Evolutionary conservation across 1,140 invertebrate genomes (phyloP).

Genomic region (Leptinotarsa defecta): DNA sequence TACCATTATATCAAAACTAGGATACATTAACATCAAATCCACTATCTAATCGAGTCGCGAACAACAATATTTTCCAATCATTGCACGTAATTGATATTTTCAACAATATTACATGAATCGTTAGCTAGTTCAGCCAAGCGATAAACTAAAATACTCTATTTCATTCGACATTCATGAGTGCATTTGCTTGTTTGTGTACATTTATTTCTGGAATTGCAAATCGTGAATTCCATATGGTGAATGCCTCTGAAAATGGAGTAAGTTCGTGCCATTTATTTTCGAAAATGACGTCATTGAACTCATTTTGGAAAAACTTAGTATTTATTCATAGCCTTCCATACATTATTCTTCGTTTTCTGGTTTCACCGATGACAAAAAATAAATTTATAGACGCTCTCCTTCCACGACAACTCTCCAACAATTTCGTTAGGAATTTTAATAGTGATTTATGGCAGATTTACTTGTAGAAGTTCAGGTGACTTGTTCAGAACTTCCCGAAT

Average conservation of each 20-base stretch:
- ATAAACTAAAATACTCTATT: not conserved
- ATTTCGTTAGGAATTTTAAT: no score
- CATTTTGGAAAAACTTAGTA: no score
- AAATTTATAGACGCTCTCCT: no score
- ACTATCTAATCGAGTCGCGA: not conserved
- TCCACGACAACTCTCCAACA: no score
- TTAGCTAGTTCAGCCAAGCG: not conserved
- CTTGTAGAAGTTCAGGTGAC: not conserved
- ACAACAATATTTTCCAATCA: constrained; percentile 1
- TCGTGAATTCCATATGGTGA: not conserved
- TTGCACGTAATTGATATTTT: constrained; percentile 1
- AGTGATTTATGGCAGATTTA: not conserved
- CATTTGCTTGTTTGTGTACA: not conserved
- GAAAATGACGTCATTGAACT: not conserved
- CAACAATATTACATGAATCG: constrained; percentile 5
- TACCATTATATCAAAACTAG: not conserved
- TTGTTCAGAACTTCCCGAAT: not conserved
- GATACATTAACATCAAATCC: not conserved
- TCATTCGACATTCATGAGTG: not conserved
- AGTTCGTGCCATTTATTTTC: not conserved
- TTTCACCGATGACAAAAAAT: no score
- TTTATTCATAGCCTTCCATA: no score
- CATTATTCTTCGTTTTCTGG: no score
- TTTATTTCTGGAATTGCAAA: not conserved
- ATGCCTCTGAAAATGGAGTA: not conserved